A percentile compares a stretch with the other conserved stretches of the same genome.
These are phyloP conservation scores for Drosophila chauvacae DNA, from an alignment of 1,140 invertebrate species.

Conservation along the genomic window DNA sequence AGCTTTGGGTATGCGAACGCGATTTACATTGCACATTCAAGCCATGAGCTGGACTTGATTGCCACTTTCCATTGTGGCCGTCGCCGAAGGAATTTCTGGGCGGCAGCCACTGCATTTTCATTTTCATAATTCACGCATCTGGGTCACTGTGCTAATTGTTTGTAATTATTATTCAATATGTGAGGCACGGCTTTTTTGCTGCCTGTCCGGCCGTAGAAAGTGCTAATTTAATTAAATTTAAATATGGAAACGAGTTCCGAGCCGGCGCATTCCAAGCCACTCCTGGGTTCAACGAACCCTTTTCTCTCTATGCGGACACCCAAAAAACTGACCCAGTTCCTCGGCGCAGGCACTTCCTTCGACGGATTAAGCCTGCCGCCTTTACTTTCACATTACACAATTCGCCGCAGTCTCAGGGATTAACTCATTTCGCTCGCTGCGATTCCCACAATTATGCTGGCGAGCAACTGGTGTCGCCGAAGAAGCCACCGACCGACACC, in stretches of 20 bases:
- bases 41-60: conserved; percentile 32
- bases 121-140: conserved; percentile 66
- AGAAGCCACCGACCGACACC: conserved; percentile 25
- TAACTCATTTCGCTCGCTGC: conserved; percentile 42
- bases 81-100: conserved; percentile 34
- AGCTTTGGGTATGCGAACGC: conserved; percentile 26
- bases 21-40: conserved; percentile 46
- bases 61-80: conserved; percentile 47
- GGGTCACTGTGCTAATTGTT: conserved; percentile 75
- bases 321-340: conserved; percentile 32
- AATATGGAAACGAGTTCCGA: conserved; percentile 59
- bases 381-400: conserved; percentile 57
- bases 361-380: conserved; percentile 25
- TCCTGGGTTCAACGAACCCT: conserved; percentile 33
- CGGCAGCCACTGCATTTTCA: conserved; percentile 30
- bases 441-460: conserved; percentile 47
- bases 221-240: conserved; percentile 76
- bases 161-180: conserved; percentile 80
- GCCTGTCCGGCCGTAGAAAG: conserved; percentile 58
- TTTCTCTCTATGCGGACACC: not conserved
- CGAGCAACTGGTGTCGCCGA: conserved; percentile 22
- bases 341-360: conserved; percentile 17
- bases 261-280: conserved; percentile 13
- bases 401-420: conserved; percentile 28
- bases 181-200: conserved; percentile 31